phyloP scores from a whole-genome alignment of 2,888 invertebrate species.

The Pristionchus entomophagus region DNA sequence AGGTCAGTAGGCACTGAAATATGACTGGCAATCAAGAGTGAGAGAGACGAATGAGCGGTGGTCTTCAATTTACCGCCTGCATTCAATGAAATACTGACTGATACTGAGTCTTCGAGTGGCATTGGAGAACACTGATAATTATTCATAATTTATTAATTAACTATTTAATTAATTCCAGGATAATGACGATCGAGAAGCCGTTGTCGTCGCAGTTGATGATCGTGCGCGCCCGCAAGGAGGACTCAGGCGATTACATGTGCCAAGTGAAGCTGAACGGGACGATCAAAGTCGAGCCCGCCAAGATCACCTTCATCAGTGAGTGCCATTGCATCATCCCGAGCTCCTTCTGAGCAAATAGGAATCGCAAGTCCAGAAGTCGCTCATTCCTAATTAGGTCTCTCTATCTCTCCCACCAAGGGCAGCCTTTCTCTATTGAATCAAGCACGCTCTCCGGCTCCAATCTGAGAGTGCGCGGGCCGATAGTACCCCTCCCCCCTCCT shows the following conservation, averaged over 20 bases:
- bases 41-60: neutral
- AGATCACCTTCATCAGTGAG: slow-evolving; percentile 63
- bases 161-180: slow-evolving; percentile 51
- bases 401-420: neutral
- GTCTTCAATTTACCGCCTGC: neutral
- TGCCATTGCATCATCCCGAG: too few species aligned
- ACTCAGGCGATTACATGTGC: slow-evolving; percentile 61
- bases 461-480: neutral
- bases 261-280: slow-evolving; percentile 56
- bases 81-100: neutral
- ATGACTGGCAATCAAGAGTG: neutral
- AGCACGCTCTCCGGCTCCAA: neutral
- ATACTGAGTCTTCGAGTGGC: too few species aligned
- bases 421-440: slow-evolving; percentile 33
- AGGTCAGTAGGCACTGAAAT: slow-evolving; percentile 1
- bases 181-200: slow-evolving; percentile 62
- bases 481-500: neutral
- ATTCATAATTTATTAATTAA: neutral
- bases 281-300: slow-evolving; percentile 55
- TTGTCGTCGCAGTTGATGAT: slow-evolving; percentile 63
- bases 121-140: neutral
- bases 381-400: neutral
- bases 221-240: slow-evolving; percentile 56
- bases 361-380: neutral
- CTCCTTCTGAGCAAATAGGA: neutral